phyloP scores from a whole-genome alignment of 53 echinoderm and acorn worm genomes.

The Glandiceps talaboti region DNA sequence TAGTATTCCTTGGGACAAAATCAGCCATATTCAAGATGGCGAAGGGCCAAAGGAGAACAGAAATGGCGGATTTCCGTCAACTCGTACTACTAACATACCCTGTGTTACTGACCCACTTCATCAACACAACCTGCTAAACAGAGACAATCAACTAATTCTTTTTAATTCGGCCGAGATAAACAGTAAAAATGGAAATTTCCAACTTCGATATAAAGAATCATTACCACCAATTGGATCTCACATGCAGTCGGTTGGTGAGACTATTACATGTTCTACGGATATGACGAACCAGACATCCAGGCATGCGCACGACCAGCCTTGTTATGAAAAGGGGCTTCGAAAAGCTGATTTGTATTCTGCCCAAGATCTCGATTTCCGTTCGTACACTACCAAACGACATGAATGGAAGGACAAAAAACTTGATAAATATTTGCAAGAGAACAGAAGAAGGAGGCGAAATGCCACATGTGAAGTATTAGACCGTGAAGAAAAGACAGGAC shows the following conservation, averaged over 20 bases:
- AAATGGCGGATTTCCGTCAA: not conserved
- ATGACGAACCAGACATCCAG: not conserved
- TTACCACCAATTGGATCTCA: not conserved
- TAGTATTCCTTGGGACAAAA: not conserved
- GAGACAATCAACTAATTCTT: not conserved
- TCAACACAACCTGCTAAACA: too few relatives aligned
- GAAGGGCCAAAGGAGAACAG: not conserved
- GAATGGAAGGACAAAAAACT: not conserved
- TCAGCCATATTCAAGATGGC: not conserved
- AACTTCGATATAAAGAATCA: not conserved
- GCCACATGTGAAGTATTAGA: not conserved
- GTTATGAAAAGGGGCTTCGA: not conserved
- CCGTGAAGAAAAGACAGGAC: not conserved
- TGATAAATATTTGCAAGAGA: not conserved
- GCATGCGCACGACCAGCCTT: not conserved
- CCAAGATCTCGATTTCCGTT: not conserved
- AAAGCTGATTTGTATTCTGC: not conserved
- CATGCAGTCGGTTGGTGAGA: not conserved
- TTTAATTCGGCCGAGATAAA: not conserved
- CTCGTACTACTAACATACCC: not conserved
- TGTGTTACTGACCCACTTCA: not conserved
- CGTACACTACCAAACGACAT: not conserved
- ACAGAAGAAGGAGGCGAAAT: not conserved
- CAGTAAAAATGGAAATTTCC: not conserved
- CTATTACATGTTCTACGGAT: not conserved